Base-by-base conservation (phyloP, 2,888 invertebrate species). In the Cremastobaeus sp. region DNA sequence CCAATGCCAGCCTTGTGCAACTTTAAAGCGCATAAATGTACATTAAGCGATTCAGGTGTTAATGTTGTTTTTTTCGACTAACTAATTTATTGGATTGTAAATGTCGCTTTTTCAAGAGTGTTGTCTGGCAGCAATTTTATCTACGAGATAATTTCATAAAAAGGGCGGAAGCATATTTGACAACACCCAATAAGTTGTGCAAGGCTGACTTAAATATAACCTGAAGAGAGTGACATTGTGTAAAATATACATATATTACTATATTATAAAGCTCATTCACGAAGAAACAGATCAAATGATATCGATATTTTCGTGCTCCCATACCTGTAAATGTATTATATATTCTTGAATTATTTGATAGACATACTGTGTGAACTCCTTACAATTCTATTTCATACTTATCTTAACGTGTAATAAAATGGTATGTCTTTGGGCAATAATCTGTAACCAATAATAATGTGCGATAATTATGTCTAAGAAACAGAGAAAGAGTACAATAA, bases 381-480 rank as follows among this genome's bases (percentile, higher is more conserved):
- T 66, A 59, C 30, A 75, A 74, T 41, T 54, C 57, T 55, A 66
- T 80, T 83, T 80, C 82, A 45, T 80, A 80, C 76, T 72, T 78
- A 76, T 81, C 78, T 84, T 74, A 74, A 78, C 81, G 83, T 83
- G 78, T 82, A 81, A 82, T 78, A 81, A 80, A 77, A 68, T 77
- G 62, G 71, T 76, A 77, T 71, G 78, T 77, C 68, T 71, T 76
- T 71, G 80, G 79, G 70, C 55, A 78, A 39, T 77, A 76, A 84
- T 83, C 84, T 84, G 84, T 85, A 85, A 83, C 74, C 76, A 81
- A 71, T 79, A 77, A 81, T 78, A 81, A 77, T 81, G 79, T 82
- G 79, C 80, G 83, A 84, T 80, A 79, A 80, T 78, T 78, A 76
- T 72, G 41, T 72, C 66, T 76, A 78, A 78, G 76, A 32, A 64